These are phyloP conservation scores for Choloepus hoffmanni DNA, from an alignment of 2,113 vertebrate genomes.

Conservation along the genomic window DNA sequence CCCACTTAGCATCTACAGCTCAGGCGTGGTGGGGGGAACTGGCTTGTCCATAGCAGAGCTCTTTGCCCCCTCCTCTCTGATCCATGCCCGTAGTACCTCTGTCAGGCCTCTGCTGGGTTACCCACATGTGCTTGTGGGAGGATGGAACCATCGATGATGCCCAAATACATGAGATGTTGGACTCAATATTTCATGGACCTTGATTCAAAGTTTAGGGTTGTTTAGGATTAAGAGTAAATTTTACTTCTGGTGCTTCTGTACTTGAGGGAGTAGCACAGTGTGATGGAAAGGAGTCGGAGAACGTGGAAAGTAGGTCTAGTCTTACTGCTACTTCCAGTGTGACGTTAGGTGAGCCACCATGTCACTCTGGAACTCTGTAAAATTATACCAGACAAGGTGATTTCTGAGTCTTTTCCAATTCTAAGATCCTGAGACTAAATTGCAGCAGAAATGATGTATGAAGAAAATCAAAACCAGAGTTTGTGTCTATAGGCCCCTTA, in stretches of 20 bases:
- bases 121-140: too few species aligned
- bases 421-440: background rate
- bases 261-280: accelerated
- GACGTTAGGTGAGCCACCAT: background rate
- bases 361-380: background rate
- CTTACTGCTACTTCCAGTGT: background rate
- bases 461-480: background rate
- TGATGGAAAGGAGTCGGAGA: background rate
- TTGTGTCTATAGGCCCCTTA: background rate
- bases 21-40: background rate
- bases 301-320: background rate
- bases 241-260: too few species aligned
- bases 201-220: background rate
- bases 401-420: background rate
- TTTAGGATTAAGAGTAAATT: background rate
- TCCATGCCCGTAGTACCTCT: background rate
- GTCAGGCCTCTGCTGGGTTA: background rate
- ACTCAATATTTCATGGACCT: background rate
- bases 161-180: background rate
- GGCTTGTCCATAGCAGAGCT: background rate
- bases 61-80: too few species aligned
- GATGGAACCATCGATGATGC: background rate
- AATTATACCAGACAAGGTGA: background rate
- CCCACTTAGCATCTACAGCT: background rate
- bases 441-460: background rate